Evolutionary conservation across 2,113 vertebrate species (phyloP), one percentile per base, ranked within the genome.

Genomic region (Thomomys bottae): DNA sequence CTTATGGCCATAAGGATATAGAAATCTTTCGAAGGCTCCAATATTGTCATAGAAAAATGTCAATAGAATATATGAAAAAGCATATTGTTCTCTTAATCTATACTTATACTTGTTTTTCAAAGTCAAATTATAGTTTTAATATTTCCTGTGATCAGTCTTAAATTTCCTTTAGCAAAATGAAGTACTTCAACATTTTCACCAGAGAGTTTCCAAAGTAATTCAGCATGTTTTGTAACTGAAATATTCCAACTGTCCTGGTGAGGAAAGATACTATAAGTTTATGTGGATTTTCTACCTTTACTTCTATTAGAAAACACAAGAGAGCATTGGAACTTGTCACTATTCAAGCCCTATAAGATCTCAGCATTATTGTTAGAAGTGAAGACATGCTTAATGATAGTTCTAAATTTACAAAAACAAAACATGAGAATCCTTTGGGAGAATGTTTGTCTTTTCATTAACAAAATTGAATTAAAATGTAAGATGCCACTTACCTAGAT

Each of bases 371-470:
- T 54, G 40, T 45, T 61, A 78, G n/a, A 88, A 84, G 24, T 76
- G 6, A 93, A 87, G n/a, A 79, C 76, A 89, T 84, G 8, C 18
- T 75, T 17, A 79, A 7, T 45, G 68, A 12, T 49, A 67, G 71
- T 83, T 30, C 30, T 42, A 72, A 78, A 40, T 72, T 21, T 64
- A 81, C 34, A 40, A 77, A 83, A 94, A 72, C 82, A 83, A 94
- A 72, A 49, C 45, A 32, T 23, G 45, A 45, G 28, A n/a, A n/a
- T n/a, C 45, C 14, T 49, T 12, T 86, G 73, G 66, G 14, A 45
- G 14, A 40, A 4, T 36, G 75, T 86, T 78, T 80, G 87, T n/a
- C 17, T 92, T 84, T 40, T n/a, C n/a, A n/a, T n/a, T 26, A 30
- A 76, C 79, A 88, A 76, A 40, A 59, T n/a, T 38, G 80, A 92